Percentiles rank a stretch among this genome's conserved stretches.
Conservation (phyloP, 2,888 invertebrate genomes). For the Oligia fasciuncula region DNA sequence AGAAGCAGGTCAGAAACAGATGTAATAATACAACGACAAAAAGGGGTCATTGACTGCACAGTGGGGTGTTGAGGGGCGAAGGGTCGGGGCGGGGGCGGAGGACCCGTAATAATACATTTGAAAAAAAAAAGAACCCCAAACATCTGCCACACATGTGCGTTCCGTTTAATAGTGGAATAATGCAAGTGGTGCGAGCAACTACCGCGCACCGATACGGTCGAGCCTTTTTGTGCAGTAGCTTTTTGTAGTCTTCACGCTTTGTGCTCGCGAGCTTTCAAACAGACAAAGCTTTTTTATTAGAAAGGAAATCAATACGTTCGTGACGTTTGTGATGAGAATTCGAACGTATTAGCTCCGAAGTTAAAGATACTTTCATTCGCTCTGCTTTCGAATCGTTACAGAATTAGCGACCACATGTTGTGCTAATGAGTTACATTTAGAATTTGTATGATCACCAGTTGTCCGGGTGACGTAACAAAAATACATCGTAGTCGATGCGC, state of each 20-base stretch:
- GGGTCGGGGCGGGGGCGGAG: constrained; percentile 74
- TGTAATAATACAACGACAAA: constrained; percentile 79
- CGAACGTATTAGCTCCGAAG: constrained; percentile 54
- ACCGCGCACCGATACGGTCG: constrained; percentile 77
- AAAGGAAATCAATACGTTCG: constrained; percentile 85
- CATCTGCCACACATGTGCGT: constrained; percentile 89
- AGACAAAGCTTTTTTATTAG: constrained; percentile 83
- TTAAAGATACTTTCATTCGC: constrained; percentile 56
- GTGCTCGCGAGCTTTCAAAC: constrained; percentile 84
- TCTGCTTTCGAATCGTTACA: constrained; percentile 61
- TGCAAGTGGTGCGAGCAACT: constrained; percentile 85
- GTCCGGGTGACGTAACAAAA: constrained; percentile 69
- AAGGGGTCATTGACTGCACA: constrained; percentile 88
- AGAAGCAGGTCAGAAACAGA: constrained; percentile 84
- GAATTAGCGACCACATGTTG: constrained; percentile 58
- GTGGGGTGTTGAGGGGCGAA: constrained; percentile 75
- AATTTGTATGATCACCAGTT: constrained; percentile 59
- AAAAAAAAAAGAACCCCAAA: constrained; percentile 88
- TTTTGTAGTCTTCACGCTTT: constrained; percentile 87
- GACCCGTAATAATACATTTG: constrained; percentile 84
- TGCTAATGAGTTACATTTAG: constrained; percentile 64
- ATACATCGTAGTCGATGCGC: constrained; percentile 68
- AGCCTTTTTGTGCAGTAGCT: constrained; percentile 84
- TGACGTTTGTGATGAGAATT: constrained; percentile 73
- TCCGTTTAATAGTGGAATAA: constrained; percentile 84